Base-by-base conservation (phyloP, 2,797 vertebrate genomes). In the Darevskia nairensis region DNA sequence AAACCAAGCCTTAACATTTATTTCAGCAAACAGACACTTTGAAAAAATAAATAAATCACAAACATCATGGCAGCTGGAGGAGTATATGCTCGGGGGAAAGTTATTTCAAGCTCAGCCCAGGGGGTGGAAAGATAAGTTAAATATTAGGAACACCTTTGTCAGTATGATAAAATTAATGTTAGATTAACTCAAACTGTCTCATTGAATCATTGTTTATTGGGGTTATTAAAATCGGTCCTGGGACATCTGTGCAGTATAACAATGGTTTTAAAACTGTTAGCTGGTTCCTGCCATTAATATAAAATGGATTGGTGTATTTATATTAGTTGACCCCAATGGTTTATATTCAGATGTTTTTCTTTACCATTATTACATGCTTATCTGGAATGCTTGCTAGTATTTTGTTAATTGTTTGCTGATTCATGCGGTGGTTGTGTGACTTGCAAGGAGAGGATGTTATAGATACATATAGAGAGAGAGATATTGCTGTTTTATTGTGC, bases 331-430 rank as follows among this genome's bases (percentile, higher is more conserved):
- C 64, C 61, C 81, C 66, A 86, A 41, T 39, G 74, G 74, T 5
- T 64, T 81, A 46, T 25, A 46, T 50, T 41, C 17, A 27, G 76
- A 29, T 68, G 68, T n/a, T 21, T 84, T 50, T 75, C 32, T 11
- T 3, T 21, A 55, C 0, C 21, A 78, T 88, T 82, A 92, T 77
- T 25, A 61, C 94, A 96, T 94, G 94, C 90, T 86, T 91, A 32
- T 72, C 72, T 19, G 13, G 88, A 86, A 82, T 74, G 46, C 46
- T 64, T 41, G 46, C 66, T 86, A 90, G 89, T 68, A 86, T 44
- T 64, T 88, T 89, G 95, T 96, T 96, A 95, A 92, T 92, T 19
- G 32, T 92, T 66, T 64, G 93, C 71, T 72, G 80, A 91, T 64
- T 76, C 90, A 93, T 94, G 92, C 93, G 75, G 89, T 80, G 69